phyloP scores from a whole-genome alignment of 2,113 vertebrate genomes.

The Sprattus sprattus region DNA sequence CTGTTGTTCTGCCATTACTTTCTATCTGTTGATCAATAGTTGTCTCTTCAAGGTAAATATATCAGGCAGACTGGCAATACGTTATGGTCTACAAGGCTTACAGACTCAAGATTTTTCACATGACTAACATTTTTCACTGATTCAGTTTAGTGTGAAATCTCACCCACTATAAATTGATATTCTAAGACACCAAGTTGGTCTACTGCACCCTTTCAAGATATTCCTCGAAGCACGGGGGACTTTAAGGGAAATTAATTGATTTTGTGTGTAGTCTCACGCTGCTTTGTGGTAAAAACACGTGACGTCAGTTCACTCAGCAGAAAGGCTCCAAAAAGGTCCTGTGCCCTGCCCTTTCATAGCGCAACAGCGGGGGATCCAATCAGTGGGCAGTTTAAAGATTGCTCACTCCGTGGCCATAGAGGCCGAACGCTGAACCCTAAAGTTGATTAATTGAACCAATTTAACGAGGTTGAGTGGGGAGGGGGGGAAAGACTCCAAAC shows the following conservation, averaged over 20 bases:
- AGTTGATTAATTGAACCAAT: slow-evolving; percentile 63
- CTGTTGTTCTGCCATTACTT: too few relatives aligned
- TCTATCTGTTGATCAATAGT: too few relatives aligned
- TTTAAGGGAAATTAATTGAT: not conserved
- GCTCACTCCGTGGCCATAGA: slow-evolving; percentile 20
- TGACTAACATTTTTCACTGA: not conserved
- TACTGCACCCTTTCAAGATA: too few relatives aligned
- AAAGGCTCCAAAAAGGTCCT: too few relatives aligned
- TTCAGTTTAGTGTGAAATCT: too few relatives aligned
- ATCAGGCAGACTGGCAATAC: too few relatives aligned
- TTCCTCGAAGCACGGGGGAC: too few relatives aligned
- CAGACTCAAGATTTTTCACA: not conserved
- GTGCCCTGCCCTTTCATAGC: too few relatives aligned
- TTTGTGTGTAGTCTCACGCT: not conserved
- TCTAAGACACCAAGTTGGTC: not conserved
- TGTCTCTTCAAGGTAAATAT: too few relatives aligned
- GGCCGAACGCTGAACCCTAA: slow-evolving; percentile 57
- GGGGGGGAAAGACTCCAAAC: not conserved
- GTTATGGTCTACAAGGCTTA: too few relatives aligned
- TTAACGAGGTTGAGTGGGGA: slow-evolving; percentile 38
- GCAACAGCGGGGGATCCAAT: not conserved
- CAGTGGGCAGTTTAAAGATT: not conserved
- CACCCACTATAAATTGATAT: not conserved
- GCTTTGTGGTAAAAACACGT: not conserved
- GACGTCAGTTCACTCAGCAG: not conserved